A percentile compares a stretch with the other conserved stretches of the same genome.
These are phyloP conservation scores for Oscheius myriophilus DNA, from an alignment of 2,888 invertebrate genomes.

Conservation along the genomic window DNA sequence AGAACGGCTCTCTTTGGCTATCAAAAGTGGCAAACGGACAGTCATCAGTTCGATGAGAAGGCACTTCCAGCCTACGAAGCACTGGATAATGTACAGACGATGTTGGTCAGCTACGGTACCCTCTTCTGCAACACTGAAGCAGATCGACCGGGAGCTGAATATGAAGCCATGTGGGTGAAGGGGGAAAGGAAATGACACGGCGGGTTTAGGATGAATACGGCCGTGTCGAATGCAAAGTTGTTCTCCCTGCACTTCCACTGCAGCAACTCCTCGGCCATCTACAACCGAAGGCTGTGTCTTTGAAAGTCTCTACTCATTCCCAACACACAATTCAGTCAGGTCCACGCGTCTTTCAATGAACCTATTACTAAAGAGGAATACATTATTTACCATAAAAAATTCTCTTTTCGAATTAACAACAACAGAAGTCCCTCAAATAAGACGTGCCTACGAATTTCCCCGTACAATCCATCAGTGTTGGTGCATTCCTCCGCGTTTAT, in stretches of 20 bases:
- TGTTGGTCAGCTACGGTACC: conserved; percentile 45
- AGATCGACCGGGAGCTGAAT: conserved; percentile 41
- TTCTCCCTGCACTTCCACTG: conserved; percentile 52
- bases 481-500: no score
- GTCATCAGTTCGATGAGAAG: conserved; percentile 23
- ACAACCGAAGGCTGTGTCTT: conserved; percentile 42
- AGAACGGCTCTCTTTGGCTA: conserved; percentile 43
- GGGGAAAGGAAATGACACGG: background rate
- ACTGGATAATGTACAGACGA: conserved; percentile 35
- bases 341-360: no score
- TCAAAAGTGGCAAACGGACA: conserved; percentile 49
- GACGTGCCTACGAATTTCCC: no score
- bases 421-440: no score
- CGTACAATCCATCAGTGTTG: no score
- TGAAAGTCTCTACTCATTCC: conserved; percentile 11
- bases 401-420: no score
- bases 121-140: conserved; percentile 51
- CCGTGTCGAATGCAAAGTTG: conserved; percentile 39
- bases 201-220: conserved; percentile 52
- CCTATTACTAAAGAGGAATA: no score
- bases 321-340: no score
- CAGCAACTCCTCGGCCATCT: conserved; percentile 43
- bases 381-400: no score
- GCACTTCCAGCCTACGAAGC: conserved; percentile 45
- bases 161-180: conserved; percentile 45